Percentiles rank a stretch among this genome's conserved stretches.
Evolutionary conservation across 2,888 invertebrate genomes (phyloP).

Genomic region (Polydesmus complanatus): DNA sequence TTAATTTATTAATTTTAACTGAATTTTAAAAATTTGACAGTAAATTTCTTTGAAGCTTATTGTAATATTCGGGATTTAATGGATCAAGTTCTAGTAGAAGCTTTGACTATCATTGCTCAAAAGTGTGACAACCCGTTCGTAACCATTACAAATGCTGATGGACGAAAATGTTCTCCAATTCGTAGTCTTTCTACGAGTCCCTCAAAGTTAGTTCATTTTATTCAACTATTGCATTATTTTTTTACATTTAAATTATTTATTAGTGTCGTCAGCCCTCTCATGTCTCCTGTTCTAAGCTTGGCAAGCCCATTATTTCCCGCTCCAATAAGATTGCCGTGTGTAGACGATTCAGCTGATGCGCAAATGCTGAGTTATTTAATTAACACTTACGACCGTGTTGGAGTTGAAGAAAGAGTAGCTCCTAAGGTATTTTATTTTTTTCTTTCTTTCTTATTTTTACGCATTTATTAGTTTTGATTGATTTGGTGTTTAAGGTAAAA

Average conservation of each 20-base stretch:
- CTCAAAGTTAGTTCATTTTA: constrained; percentile 1
- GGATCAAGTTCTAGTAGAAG: constrained; percentile 30
- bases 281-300: constrained; percentile 17
- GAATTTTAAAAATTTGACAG: background rate
- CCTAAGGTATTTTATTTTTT: constrained; percentile 43
- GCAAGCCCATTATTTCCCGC: constrained; percentile 10
- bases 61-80: constrained; percentile 27
- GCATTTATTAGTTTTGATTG: too few relatives aligned
- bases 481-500: too few relatives aligned
- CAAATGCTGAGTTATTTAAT: constrained; percentile 39
- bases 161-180: constrained; percentile 8
- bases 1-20: background rate
- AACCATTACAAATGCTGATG: constrained; percentile 9
- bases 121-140: constrained; percentile 24
- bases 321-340: constrained; percentile 20
- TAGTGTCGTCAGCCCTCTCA: constrained; percentile 17
- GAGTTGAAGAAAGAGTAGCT: constrained; percentile 56
- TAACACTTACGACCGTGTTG: constrained; percentile 54
- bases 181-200: constrained; percentile 18
- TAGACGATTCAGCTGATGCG: constrained; percentile 26
- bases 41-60: constrained; percentile 1
- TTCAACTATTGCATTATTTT: too few relatives aligned
- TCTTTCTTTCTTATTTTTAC: background rate
- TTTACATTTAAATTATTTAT: background rate
- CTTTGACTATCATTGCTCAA: constrained; percentile 25